Conservation (phyloP, 2,113 vertebrate genomes). For the Pseudorhombus dupliciocellatus region DNA sequence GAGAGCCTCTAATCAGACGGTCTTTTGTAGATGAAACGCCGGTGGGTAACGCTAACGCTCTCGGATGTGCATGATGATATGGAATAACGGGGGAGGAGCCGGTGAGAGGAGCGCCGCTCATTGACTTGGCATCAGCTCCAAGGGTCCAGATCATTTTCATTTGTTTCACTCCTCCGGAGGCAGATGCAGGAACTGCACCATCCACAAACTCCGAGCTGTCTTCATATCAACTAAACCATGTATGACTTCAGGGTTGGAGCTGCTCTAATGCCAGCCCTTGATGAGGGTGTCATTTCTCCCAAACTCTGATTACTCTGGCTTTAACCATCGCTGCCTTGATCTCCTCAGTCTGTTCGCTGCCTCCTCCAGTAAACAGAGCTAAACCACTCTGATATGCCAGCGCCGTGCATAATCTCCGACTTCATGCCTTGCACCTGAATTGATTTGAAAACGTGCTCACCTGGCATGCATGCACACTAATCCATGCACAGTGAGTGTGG, state of each 20-base stretch:
- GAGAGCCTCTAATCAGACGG: conserved; percentile 54
- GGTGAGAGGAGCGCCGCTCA: conserved; percentile 12
- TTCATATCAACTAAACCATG: background rate
- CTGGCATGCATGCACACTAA: conserved; percentile 8
- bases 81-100: conserved; percentile 27
- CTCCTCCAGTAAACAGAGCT: background rate
- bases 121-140: conserved; percentile 36
- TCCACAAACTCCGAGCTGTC: background rate
- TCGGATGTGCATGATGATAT: conserved; percentile 43
- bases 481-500: background rate
- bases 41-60: conserved; percentile 31
- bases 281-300: background rate
- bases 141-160: conserved; percentile 37
- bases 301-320: background rate
- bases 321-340: background rate
- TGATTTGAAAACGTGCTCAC: conserved; percentile 35
- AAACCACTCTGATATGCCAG: background rate
- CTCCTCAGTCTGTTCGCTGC: background rate
- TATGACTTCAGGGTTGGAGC: conserved; percentile 5
- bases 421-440: conserved; percentile 20
- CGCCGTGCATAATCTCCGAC: background rate
- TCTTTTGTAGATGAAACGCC: conserved; percentile 66
- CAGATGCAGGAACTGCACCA: conserved; percentile 3
- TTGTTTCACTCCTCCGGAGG: conserved; percentile 34
- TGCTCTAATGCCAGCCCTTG: background rate